A percentile compares a stretch with the other conserved stretches of the same genome.
phyloP scores from a whole-genome alignment of 2,113 vertebrate species.

The Puntigrus tetrazona region DNA sequence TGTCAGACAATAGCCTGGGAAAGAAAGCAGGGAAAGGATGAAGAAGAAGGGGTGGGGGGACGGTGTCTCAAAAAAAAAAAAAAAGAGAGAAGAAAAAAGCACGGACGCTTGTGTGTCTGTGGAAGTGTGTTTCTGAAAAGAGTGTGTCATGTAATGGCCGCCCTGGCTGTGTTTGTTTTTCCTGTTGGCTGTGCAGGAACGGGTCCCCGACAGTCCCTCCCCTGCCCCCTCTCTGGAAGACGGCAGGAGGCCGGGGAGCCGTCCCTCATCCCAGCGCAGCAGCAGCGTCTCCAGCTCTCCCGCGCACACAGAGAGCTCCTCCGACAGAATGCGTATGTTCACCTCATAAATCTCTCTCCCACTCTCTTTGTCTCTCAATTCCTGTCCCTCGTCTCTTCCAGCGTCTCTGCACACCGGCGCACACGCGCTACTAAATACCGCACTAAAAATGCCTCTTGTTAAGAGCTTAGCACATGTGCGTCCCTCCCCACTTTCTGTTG shows the following conservation, averaged over 20 bases:
- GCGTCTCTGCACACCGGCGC: constrained; percentile 6
- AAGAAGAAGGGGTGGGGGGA: constrained; percentile 17
- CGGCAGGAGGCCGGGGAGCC: constrained; percentile 92
- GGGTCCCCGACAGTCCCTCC: constrained; percentile 95
- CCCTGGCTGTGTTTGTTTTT: constrained; percentile 41
- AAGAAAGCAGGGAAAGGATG: constrained; percentile 40
- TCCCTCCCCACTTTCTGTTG: constrained; percentile 19
- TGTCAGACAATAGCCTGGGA: constrained; percentile 53
- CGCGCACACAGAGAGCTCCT: constrained; percentile 95
- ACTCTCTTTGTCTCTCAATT: constrained; percentile 28
- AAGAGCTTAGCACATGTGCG: constrained; percentile 15
- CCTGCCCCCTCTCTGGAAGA: constrained; percentile 96
- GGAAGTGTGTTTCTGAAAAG: constrained; percentile 8
- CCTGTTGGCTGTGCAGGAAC: constrained; percentile 78
- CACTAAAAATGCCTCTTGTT: constrained; percentile 44
- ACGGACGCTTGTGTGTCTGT: constrained; percentile 28
- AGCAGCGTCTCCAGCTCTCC: constrained; percentile 99
- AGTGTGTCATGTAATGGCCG: constrained; percentile 49
- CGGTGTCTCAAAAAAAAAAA: background rate
- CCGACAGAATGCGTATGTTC: constrained; percentile 97
- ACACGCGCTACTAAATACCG: constrained; percentile 31
- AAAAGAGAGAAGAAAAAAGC: constrained; percentile 3
- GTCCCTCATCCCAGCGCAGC: constrained; percentile 97
- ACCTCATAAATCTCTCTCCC: constrained; percentile 35
- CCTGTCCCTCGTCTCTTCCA: constrained; percentile 27